These are phyloP conservation scores for Pocillopora damicornis DNA, from an alignment of 64 coral and sea anemone genomes.

Conservation along the genomic window DNA sequence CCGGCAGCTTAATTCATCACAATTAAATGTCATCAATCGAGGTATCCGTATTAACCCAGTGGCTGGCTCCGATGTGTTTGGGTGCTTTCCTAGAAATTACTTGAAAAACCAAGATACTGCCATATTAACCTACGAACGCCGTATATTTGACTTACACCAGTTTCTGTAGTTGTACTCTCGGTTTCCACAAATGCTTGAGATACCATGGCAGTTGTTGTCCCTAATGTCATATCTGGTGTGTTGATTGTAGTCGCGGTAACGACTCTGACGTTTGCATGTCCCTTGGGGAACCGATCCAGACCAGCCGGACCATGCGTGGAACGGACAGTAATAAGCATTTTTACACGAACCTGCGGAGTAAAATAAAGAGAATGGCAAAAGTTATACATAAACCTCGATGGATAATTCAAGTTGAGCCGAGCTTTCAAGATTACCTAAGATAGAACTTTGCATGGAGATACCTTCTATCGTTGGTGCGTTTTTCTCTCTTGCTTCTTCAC, in stretches of 20 bases:
- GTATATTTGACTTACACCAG: slow-evolving; percentile 72
- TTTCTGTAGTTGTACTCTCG: slow-evolving; percentile 80
- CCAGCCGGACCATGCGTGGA: slow-evolving; percentile 64
- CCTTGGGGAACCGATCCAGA: slow-evolving; percentile 53
- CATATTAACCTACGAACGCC: too few relatives aligned
- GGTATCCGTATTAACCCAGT: too few relatives aligned
- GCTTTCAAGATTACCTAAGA: neutral
- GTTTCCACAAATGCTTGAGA: slow-evolving; percentile 62
- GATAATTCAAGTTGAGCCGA: neutral
- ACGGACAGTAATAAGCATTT: slow-evolving; percentile 67
- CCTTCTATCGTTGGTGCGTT: too few relatives aligned
- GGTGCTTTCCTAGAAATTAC: too few relatives aligned
- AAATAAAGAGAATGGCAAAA: neutral
- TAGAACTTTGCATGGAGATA: neutral
- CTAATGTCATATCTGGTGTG: slow-evolving; percentile 46
- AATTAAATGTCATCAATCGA: too few relatives aligned
- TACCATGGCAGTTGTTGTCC: slow-evolving; percentile 60
- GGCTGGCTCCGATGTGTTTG: too few relatives aligned
- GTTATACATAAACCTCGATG: too few relatives aligned
- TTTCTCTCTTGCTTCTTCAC: too few relatives aligned
- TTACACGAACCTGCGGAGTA: slow-evolving; percentile 64
- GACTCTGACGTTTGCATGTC: slow-evolving; percentile 57
- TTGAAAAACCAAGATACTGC: too few relatives aligned
- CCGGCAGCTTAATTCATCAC: too few relatives aligned
- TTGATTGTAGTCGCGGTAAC: slow-evolving; percentile 71